Percentiles rank a stretch among this genome's conserved stretches.
phyloP scores from a whole-genome alignment of 2,888 invertebrate species.

The Brassicogethes aeneus region DNA sequence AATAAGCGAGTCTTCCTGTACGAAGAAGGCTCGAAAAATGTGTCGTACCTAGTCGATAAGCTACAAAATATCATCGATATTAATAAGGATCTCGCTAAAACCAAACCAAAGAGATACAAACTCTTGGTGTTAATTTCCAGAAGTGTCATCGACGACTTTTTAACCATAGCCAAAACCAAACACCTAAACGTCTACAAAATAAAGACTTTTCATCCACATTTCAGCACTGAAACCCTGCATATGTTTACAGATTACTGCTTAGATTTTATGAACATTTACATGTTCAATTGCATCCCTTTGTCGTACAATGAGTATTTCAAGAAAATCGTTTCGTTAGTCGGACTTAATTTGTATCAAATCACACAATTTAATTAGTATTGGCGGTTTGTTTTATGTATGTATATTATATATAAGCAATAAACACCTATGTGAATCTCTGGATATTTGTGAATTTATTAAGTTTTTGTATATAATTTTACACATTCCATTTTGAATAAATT shows the following conservation, averaged over 20 bases:
- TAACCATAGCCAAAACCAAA: conserved; percentile 29
- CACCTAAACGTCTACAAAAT: conserved; percentile 45
- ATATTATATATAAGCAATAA: too few species aligned
- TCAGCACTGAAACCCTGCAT: conserved; percentile 67
- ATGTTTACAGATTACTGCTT: conserved; percentile 41
- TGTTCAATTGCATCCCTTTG: conserved; percentile 10
- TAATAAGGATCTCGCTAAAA: conserved; percentile 33
- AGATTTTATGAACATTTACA: conserved; percentile 17
- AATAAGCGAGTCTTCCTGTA: conserved; percentile 60
- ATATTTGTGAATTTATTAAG: too few species aligned
- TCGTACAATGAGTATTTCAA: background rate
- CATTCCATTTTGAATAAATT: too few species aligned
- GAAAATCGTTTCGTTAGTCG: background rate
- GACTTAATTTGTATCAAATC: too few species aligned
- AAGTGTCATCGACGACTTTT: conserved; percentile 53
- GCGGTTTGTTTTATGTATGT: too few species aligned
- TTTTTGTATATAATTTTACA: too few species aligned
- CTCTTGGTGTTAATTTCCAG: conserved; percentile 64
- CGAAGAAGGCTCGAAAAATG: conserved; percentile 58
- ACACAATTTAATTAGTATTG: too few species aligned
- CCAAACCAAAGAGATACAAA: conserved; percentile 44
- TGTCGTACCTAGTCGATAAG: conserved; percentile 47
- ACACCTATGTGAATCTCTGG: too few species aligned
- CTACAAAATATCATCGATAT: conserved; percentile 47
- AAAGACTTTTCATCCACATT: conserved; percentile 63